phyloP scores from a whole-genome alignment of 2,797 vertebrate species.

The Moxostoma hubbsi region DNA sequence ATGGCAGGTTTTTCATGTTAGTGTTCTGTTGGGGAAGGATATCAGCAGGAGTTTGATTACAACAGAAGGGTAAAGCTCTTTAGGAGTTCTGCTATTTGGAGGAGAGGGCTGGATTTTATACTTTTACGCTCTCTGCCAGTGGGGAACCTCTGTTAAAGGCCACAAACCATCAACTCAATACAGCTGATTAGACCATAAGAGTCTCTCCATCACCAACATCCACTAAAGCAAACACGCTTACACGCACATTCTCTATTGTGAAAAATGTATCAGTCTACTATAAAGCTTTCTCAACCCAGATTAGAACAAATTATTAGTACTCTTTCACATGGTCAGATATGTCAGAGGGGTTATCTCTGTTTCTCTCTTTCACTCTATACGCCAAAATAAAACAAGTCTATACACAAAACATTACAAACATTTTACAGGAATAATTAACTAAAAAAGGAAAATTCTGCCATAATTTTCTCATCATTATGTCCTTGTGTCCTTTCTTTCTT shows the following conservation, averaged over 20 bases:
- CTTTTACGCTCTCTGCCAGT: constrained; percentile 29
- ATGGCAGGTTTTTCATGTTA: constrained; percentile 62
- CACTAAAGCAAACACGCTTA: constrained; percentile 40
- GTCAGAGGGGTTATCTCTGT: constrained; percentile 13
- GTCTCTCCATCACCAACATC: constrained; percentile 19
- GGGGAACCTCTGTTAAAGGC: constrained; percentile 32
- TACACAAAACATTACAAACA: background rate
- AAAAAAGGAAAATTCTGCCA: no score
- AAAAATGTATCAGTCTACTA: constrained; percentile 34
- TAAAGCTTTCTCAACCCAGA: constrained; percentile 34
- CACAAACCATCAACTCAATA: constrained; percentile 34
- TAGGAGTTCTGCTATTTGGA: constrained; percentile 33
- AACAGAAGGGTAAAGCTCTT: constrained; percentile 47
- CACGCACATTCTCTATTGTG: constrained; percentile 12
- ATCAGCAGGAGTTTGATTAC: constrained; percentile 60
- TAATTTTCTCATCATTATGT: no score
- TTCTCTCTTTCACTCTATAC: background rate
- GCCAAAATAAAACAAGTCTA: background rate
- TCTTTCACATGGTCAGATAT: constrained; percentile 4
- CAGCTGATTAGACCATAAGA: constrained; percentile 44
- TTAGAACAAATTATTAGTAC: constrained; percentile 12
- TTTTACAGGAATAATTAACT: no score
- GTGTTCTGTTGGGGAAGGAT: constrained; percentile 46
- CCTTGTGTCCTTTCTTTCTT: no score
- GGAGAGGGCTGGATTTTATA: constrained; percentile 32